Percentiles rank a stretch among this genome's conserved stretches.
These are phyloP conservation scores for Corydoras sp. DNA, from an alignment of 2,113 vertebrate genomes.

Conservation along the genomic window DNA sequence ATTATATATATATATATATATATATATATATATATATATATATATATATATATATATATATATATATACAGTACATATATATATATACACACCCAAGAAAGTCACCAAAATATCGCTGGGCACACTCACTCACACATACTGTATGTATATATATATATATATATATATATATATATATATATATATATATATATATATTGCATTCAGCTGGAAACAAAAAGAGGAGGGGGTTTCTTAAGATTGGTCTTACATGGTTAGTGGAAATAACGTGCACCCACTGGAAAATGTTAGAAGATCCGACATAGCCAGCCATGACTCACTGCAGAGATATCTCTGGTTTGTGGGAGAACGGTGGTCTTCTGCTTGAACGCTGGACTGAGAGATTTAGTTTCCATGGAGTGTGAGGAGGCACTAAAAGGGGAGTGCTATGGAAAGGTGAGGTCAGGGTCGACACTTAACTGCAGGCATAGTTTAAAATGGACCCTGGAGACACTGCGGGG, in stretches of 20 bases:
- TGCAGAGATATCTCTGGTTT: slow-evolving; percentile 57
- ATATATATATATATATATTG: neutral
- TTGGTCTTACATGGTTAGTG: slow-evolving; percentile 52
- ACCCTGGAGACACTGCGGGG: slow-evolving; percentile 1
- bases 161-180: too few species aligned
- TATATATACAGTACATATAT: too few species aligned
- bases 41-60: too few species aligned
- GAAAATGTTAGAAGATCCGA: slow-evolving; percentile 63
- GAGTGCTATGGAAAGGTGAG: slow-evolving; percentile 42
- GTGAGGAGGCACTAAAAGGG: slow-evolving; percentile 56
- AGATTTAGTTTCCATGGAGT: slow-evolving; percentile 66
- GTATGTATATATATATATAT: too few species aligned
- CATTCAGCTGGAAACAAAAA: slow-evolving; percentile 19
- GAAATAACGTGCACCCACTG: slow-evolving; percentile 65
- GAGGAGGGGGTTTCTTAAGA: slow-evolving; percentile 33
- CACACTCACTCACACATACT: too few species aligned
- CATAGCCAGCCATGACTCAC: slow-evolving; percentile 63
- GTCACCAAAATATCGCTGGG: neutral
- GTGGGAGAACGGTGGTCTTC: slow-evolving; percentile 56
- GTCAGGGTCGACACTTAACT: slow-evolving; percentile 32
- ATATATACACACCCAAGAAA: neutral
- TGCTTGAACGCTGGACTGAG: slow-evolving; percentile 52
- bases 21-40: too few species aligned
- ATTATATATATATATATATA: too few species aligned
- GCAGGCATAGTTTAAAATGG: slow-evolving; percentile 3